These are phyloP conservation scores for Anthonomus grandis DNA, from an alignment of 1,140 invertebrate genomes.

Conservation along the genomic window DNA sequence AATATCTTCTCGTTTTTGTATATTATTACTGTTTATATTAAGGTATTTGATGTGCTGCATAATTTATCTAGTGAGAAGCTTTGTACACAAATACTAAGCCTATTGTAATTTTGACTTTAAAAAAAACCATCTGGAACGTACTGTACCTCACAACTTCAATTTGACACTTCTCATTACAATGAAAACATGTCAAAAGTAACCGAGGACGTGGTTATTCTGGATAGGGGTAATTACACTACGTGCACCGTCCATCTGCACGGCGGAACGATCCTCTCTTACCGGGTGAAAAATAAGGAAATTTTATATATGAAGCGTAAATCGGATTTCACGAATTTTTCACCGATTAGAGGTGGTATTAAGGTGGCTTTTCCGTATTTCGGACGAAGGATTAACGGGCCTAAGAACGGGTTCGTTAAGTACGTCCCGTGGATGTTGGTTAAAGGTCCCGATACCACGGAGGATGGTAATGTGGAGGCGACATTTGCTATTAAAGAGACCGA, in stretches of 20 bases:
- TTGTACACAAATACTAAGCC: too few species aligned
- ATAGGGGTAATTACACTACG: slow-evolving; percentile 32
- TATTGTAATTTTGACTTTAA: too few species aligned
- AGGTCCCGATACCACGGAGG: slow-evolving; percentile 8
- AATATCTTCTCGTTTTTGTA: too few species aligned
- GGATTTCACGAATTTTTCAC: slow-evolving; percentile 11
- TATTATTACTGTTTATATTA: too few species aligned
- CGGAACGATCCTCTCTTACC: slow-evolving; percentile 34
- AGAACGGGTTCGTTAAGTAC: slow-evolving; percentile 31
- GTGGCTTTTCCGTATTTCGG: slow-evolving; percentile 31
- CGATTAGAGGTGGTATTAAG: slow-evolving; percentile 31
- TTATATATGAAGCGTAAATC: slow-evolving; percentile 29
- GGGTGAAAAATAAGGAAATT: slow-evolving; percentile 34
- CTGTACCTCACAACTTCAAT: too few species aligned
- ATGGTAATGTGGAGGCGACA: slow-evolving; percentile 21
- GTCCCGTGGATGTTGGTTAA: slow-evolving; percentile 28
- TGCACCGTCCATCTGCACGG: slow-evolving; percentile 35
- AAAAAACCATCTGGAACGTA: too few species aligned
- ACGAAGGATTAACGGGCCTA: slow-evolving; percentile 25
- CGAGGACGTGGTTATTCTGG: slow-evolving; percentile 22
- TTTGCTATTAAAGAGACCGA: slow-evolving; percentile 16
- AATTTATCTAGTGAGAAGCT: too few species aligned
- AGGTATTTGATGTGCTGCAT: too few species aligned
- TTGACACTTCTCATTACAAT: too few species aligned
- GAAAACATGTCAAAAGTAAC: slow-evolving; percentile 12